Conservation (phyloP, 2,888 invertebrate species). For the Octodonta nipae region DNA sequence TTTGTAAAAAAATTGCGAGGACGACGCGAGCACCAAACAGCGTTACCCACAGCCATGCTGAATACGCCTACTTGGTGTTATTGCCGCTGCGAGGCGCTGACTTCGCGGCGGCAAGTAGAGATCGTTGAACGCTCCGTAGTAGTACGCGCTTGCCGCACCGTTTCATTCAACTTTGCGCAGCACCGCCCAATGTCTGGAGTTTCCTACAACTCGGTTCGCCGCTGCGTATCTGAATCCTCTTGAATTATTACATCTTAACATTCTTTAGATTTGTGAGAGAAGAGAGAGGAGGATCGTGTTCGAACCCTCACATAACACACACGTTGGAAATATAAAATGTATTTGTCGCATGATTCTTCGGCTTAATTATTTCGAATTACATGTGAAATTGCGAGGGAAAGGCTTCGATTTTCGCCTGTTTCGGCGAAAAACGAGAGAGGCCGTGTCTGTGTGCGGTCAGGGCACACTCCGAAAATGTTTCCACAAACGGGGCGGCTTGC, state of each 20-base stretch:
- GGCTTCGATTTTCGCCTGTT: not conserved
- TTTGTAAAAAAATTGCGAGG: conserved; percentile 20
- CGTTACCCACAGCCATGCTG: conserved; percentile 27
- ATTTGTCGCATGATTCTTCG: no score
- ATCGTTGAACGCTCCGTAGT: conserved; percentile 35
- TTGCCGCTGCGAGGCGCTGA: conserved; percentile 26
- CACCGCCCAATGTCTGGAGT: conserved; percentile 32
- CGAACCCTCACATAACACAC: no score
- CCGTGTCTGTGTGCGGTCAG: no score
- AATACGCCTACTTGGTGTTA: conserved; percentile 24
- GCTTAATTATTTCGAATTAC: no score
- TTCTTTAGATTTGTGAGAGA: no score
- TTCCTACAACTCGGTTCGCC: conserved; percentile 13
- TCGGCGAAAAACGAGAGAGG: not conserved
- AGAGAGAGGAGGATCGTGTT: no score
- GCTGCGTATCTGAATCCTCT: not conserved
- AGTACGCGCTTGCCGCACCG: conserved; percentile 26
- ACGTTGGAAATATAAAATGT: no score
- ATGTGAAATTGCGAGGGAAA: not conserved
- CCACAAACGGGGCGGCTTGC: not conserved
- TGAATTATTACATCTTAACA: conserved; percentile 1
- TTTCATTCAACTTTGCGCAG: conserved; percentile 33
- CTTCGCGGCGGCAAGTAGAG: conserved; percentile 22
- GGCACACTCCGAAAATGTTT: not conserved
- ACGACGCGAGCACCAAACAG: conserved; percentile 16